phyloP scores from a whole-genome alignment of 2,113 vertebrate genomes.

The Bufo bufo region DNA sequence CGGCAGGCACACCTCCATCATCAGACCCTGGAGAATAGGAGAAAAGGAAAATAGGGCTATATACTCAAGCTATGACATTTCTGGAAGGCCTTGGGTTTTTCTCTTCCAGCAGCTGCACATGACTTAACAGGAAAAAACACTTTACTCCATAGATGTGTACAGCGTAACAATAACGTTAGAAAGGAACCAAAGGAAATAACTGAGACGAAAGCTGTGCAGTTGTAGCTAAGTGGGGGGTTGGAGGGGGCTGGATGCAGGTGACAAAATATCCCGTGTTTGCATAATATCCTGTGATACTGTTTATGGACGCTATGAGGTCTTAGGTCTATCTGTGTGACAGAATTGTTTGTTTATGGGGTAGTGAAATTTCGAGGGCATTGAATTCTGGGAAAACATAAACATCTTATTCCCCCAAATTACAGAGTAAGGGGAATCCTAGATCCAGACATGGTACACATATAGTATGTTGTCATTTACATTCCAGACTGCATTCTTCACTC shows the following conservation, averaged over 20 bases:
- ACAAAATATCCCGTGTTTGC: constrained; percentile 52
- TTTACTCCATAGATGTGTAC: constrained; percentile 42
- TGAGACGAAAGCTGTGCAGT: constrained; percentile 40
- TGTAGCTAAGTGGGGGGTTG: not conserved
- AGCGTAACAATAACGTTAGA: constrained; percentile 51
- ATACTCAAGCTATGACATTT: constrained; percentile 22
- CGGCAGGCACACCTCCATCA: not conserved
- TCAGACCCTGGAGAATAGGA: constrained; percentile 20
- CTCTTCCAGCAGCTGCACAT: constrained; percentile 43
- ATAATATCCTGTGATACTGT: constrained; percentile 52
- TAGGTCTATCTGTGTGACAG: not conserved
- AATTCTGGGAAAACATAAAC: not conserved
- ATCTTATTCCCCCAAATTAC: not conserved
- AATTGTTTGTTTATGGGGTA: not conserved
- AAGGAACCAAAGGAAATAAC: constrained; percentile 55
- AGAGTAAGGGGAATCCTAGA: constrained; percentile 18
- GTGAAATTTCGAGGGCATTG: not conserved
- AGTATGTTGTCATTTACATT: constrained; percentile 31
- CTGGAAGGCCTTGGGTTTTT: constrained; percentile 14
- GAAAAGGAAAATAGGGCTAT: not conserved
- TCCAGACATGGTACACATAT: constrained; percentile 20
- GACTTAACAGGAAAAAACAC: constrained; percentile 59
- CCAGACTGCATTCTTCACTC: constrained; percentile 44
- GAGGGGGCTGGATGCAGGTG: constrained; percentile 52
- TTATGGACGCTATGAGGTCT: not conserved